Evolutionary conservation across 2,113 vertebrate species (phyloP), one percentile per base, ranked within the genome.

Genomic region (Fulmarus glacialis): DNA sequence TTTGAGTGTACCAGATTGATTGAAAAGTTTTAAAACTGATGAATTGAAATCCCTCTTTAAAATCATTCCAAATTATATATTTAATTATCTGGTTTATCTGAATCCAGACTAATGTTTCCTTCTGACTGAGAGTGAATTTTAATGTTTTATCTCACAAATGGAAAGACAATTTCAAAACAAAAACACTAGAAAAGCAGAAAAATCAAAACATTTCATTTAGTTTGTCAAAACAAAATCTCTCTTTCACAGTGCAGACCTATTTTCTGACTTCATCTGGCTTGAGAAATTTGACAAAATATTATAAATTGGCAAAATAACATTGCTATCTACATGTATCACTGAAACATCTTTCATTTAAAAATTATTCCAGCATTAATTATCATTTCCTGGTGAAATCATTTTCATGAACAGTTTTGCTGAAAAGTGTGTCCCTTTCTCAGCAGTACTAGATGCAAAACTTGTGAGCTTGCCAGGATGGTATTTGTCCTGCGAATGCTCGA

Each of bases 251-350:
- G 24, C 36, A 68, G 21, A 36, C 7, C 27, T 43, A 18, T 78
- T 87, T 91, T 66, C 71, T 87, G 58, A 53, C 50, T 47, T 64
- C 20, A 36, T 20, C 26, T 29, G 21, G 11, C n/a, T 24, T 2
- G 26, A 71, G 43, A 82, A 48, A 71, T 36, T 45, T 42, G 38
- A 34, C 29, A 36, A 63, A 63, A 47, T 29, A 5, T 24, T 73
- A 22, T 5, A 12, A 66, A 52, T 11, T 36, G 19, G n/a, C 72
- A 78, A 79, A 63, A 52, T 16, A 36, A 5, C 42, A 5, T 58
- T 38, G 9, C 15, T 56, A 7, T 26, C 53, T 43, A 6, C 4
- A 4, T 4, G 15, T 34, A 34, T 15, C 0, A 0, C 59, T 73
- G 66, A 24, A 62, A 68, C 79, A 27, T 14, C 14, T 12, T 78